Conservation (phyloP, 2,888 invertebrate genomes). For the Oscheius sp. region DNA sequence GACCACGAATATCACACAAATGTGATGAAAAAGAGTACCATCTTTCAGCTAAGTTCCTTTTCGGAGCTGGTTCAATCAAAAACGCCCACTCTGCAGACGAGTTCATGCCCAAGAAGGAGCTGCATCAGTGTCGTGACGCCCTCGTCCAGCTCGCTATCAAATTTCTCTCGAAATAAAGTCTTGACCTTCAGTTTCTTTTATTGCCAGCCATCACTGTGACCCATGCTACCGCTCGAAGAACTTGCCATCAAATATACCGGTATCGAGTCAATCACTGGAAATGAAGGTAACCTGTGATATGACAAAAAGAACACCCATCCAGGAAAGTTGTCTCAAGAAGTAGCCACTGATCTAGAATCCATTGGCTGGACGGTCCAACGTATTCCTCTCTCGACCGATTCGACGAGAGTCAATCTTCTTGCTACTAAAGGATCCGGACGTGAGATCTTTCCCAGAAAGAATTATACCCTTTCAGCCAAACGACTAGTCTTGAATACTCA, state of each 20-base stretch:
- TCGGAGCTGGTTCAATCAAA: conserved; percentile 69
- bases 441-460: background rate
- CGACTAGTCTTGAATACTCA: conserved; percentile 68
- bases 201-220: background rate
- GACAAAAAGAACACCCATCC: background rate
- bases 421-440: conserved; percentile 45
- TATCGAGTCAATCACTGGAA: conserved; percentile 59
- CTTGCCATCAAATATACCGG: conserved; percentile 53
- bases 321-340: conserved; percentile 3
- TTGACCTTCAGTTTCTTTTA: background rate
- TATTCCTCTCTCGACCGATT: conserved; percentile 45
- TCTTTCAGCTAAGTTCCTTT: conserved; percentile 56
- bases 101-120: conserved; percentile 60
- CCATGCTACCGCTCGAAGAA: conserved; percentile 7
- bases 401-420: conserved; percentile 56
- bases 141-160: conserved; percentile 41
- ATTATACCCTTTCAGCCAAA: background rate
- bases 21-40: background rate
- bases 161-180: conserved; percentile 29
- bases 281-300: conserved; percentile 53
- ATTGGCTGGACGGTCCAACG: conserved; percentile 54
- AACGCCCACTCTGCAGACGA: conserved; percentile 68
- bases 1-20: background rate
- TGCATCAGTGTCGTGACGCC: conserved; percentile 44
- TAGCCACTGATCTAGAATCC: conserved; percentile 41